A percentile compares a stretch with the other conserved stretches of the same genome.
phyloP scores from a whole-genome alignment of 1,140 invertebrate species.

The Drosophila melanica region DNA sequence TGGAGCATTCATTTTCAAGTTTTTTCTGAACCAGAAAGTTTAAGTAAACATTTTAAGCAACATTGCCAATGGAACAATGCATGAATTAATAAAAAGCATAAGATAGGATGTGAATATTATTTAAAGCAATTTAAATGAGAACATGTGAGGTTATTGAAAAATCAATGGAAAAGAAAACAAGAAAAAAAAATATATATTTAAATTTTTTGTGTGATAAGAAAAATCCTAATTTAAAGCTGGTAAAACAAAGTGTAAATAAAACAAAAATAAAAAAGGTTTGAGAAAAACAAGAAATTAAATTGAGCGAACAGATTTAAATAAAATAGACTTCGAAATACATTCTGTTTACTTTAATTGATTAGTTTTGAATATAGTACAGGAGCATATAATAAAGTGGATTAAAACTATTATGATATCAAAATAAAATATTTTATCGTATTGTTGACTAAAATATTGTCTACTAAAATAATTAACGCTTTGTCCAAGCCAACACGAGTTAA shows the following conservation, averaged over 20 bases:
- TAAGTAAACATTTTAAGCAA: background rate
- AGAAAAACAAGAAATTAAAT: too few species aligned
- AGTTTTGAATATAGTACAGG: too few species aligned
- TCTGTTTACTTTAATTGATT: too few species aligned
- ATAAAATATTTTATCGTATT: background rate
- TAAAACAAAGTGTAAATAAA: too few species aligned
- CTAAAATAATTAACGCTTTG: constrained; percentile 15
- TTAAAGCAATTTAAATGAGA: too few species aligned
- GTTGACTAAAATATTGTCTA: background rate
- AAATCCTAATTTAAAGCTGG: too few species aligned
- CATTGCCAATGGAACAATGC: background rate
- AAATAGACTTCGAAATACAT: too few species aligned
- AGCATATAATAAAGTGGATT: too few species aligned
- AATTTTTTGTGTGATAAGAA: too few species aligned
- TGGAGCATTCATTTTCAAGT: constrained; percentile 16
- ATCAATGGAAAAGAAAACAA: background rate
- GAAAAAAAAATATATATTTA: too few species aligned
- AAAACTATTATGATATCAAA: background rate
- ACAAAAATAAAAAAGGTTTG: too few species aligned
- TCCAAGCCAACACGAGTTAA: constrained; percentile 29
- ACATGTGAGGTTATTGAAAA: background rate
- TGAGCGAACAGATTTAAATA: too few species aligned
- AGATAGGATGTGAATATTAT: background rate
- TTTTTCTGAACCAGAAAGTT: constrained; percentile 8
- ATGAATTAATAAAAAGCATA: constrained; percentile 1